These are phyloP conservation scores for Epinephelus awoara DNA, from an alignment of 2,797 vertebrate genomes.

Conservation along the genomic window DNA sequence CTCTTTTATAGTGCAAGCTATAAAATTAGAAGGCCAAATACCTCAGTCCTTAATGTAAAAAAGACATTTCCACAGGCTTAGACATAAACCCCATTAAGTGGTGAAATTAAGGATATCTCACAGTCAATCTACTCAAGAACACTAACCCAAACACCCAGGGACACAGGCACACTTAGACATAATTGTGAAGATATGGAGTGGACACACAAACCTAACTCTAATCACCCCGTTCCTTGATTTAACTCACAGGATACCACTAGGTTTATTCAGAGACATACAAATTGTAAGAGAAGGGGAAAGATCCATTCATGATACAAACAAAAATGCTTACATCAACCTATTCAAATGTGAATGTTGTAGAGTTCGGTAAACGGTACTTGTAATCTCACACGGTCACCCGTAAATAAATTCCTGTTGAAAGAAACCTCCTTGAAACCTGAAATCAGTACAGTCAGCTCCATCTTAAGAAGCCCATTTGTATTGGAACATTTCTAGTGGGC, in stretches of 20 bases:
- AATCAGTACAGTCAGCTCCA: background rate
- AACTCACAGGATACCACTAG: background rate
- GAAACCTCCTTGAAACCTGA: background rate
- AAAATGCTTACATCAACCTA: background rate
- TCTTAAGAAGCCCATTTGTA: constrained; percentile 7
- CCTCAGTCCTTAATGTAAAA: background rate
- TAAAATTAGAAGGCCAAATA: background rate
- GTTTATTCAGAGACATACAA: background rate
- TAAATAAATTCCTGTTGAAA: background rate
- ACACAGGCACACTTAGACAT: background rate
- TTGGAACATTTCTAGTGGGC: constrained; percentile 3
- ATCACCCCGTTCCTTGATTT: background rate
- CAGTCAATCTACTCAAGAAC: background rate
- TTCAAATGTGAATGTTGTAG: background rate
- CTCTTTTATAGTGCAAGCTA: background rate
- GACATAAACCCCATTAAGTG: background rate
- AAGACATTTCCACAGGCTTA: background rate
- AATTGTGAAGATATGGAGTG: background rate
- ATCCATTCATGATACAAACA: background rate
- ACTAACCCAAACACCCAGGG: background rate
- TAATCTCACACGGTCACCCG: background rate
- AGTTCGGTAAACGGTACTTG: background rate
- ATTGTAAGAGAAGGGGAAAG: background rate
- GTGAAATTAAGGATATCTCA: background rate
- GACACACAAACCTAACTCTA: background rate